Evolutionary conservation across 2,888 invertebrate species (phyloP), one percentile per base, ranked within the genome.

Genomic region (Lymantria monacha): DNA sequence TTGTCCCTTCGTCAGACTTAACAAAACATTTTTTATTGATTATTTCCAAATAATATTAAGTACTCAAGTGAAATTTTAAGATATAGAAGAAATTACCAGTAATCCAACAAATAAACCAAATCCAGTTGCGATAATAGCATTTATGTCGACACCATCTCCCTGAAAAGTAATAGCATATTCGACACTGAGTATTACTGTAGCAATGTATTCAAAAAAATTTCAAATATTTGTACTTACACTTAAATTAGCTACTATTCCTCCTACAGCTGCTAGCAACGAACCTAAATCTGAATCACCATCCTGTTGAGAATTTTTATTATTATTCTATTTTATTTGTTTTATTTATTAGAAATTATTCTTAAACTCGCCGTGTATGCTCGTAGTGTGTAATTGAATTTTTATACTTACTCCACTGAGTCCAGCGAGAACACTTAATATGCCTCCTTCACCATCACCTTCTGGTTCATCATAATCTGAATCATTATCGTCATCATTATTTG

Each of bases 81-180:
- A 10, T 33, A 10, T 33, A 22, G 33, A 44, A 22, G n/a, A 33
- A 47, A 30, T 33, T 72, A 89, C 91, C 81, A 91, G 65, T 57
- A 92, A 71, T 33, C 91, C 91, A 40, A 85, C 87, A 48, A 92
- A 83, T 1, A 92, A 77, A 30, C 90, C 90, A 36, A 91, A 69
- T 9, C 74, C 91, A 30, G 91, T 84, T 10, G 85, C 85, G 54
- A 92, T 85, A 0, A 91, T 59, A 13, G 80, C 73, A 54, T 91
- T 91, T 0, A 92, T 52, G 57, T 91, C 91, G 48, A 92, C 73
- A 2, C 89, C 91, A 55, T 89, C 91, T 5, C 92, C 92, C 92
- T 91, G 62, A 83, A 83, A 48, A 10, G 13, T 44, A 45, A 33
- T 11, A 38, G 11, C 9, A 38, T 13, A 44, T 9, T 8, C 1